Conservation (phyloP, 2,888 invertebrate genomes). For the Frankliniella fusca region DNA sequence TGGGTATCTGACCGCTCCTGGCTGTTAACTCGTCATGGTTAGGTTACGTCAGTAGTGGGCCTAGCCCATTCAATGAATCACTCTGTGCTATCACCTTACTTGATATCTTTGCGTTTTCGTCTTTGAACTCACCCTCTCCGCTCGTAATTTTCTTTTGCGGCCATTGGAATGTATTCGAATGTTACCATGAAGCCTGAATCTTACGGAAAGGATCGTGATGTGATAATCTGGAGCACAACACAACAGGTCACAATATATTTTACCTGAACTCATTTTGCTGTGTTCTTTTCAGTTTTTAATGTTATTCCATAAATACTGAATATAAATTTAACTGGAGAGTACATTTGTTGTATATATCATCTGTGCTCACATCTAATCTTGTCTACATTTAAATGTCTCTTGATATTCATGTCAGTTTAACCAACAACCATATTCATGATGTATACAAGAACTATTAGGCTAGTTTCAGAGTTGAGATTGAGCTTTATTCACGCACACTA, state of each 20-base stretch:
- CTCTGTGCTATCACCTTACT: not conserved
- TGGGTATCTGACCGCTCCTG: not conserved
- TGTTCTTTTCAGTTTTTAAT: too few species aligned
- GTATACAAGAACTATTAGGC: not conserved
- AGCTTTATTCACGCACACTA: too few species aligned
- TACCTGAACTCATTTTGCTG: too few species aligned
- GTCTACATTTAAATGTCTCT: too few species aligned
- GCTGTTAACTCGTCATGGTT: not conserved
- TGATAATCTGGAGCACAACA: not conserved
- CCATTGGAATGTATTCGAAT: too few species aligned
- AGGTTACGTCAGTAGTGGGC: not conserved
- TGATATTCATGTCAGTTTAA: too few species aligned
- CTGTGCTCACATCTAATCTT: too few species aligned
- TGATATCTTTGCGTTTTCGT: not conserved
- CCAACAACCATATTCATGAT: too few species aligned
- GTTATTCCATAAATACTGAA: too few species aligned
- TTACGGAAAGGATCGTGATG: not conserved
- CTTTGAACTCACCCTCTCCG: not conserved
- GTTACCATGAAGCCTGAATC: too few species aligned
- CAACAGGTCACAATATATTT: not conserved
- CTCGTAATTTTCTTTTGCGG: not conserved
- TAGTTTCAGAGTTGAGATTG: not conserved
- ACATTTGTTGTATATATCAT: too few species aligned
- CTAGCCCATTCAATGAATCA: constrained; percentile 8
- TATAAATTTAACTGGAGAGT: too few species aligned